Conservation (phyloP, 2,888 invertebrate species). For the Yponomeuta evonymella region DNA sequence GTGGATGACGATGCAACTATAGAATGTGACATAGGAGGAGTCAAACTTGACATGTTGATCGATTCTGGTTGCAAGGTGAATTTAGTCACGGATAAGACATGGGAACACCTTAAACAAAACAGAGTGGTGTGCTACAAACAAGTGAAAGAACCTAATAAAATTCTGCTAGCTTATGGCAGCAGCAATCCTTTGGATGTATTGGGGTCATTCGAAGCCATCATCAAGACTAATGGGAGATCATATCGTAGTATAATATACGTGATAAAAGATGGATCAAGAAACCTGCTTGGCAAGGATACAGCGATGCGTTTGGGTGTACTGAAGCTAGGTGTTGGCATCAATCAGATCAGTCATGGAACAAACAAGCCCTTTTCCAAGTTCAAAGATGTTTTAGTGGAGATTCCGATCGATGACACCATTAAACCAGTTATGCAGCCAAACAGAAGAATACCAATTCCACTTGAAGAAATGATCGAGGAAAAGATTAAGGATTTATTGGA, state of each 20-base stretch:
- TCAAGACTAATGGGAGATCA: background rate
- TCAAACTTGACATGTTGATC: constrained; percentile 27
- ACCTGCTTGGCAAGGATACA: constrained; percentile 14
- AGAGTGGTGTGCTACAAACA: constrained; percentile 7
- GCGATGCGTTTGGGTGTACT: constrained; percentile 11
- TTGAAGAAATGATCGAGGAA: constrained; percentile 19
- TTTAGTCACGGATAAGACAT: constrained; percentile 21
- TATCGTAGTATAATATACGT: constrained; percentile 1
- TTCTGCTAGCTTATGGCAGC: constrained; percentile 21
- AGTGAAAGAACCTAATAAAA: constrained; percentile 17
- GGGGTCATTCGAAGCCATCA: constrained; percentile 13
- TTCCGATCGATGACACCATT: constrained; percentile 19
- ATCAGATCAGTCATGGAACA: constrained; percentile 7
- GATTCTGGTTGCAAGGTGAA: constrained; percentile 26
- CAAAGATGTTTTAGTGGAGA: constrained; percentile 19
- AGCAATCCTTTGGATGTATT: constrained; percentile 12
- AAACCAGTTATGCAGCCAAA: constrained; percentile 21
- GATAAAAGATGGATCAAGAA: background rate
- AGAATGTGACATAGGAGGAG: constrained; percentile 26
- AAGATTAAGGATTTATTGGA: constrained; percentile 26
- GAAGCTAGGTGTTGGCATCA: constrained; percentile 12
- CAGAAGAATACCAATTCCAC: constrained; percentile 20
- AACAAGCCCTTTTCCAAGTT: background rate
- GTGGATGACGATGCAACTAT: constrained; percentile 22
- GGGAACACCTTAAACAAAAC: constrained; percentile 12